A percentile compares a stretch with the other conserved stretches of the same genome.
These are phyloP conservation scores for Dendropsophus ebraccatus DNA, from an alignment of 2,113 vertebrate species.

Conservation along the genomic window DNA sequence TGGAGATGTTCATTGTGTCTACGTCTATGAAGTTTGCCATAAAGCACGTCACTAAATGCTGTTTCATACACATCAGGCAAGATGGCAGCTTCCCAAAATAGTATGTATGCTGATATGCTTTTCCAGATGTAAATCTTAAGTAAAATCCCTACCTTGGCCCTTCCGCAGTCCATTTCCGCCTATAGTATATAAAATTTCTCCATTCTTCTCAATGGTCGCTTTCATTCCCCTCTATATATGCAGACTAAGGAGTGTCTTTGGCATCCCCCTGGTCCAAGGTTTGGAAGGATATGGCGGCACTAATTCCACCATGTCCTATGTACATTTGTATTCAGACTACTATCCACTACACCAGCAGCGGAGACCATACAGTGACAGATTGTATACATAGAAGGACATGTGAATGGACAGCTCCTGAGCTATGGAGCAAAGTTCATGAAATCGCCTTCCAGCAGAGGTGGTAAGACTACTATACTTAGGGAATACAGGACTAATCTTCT, in stretches of 20 bases:
- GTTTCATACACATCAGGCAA: no score
- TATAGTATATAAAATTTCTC: background rate
- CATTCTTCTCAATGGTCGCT: background rate
- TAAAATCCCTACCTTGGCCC: no score
- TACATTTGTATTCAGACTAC: background rate
- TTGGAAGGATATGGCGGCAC: background rate
- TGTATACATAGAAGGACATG: background rate
- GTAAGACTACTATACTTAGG: background rate
- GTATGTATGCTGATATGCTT: no score
- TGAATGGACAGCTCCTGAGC: background rate
- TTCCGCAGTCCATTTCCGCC: background rate
- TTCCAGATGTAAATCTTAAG: no score
- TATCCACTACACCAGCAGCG: background rate
- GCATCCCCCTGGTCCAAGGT: background rate
- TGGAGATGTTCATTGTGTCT: no score
- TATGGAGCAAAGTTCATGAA: background rate
- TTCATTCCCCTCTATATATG: background rate
- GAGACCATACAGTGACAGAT: background rate
- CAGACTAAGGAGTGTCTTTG: background rate
- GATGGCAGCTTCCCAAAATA: no score
- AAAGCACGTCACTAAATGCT: no score
- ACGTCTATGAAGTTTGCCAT: no score
- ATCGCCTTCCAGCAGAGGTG: slow-evolving; percentile 26
- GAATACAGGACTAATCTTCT: slow-evolving; percentile 27
- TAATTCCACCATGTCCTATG: slow-evolving; percentile 4